These are phyloP conservation scores for Bufotes viridis DNA, from an alignment of 2,797 vertebrate species.

Conservation along the genomic window DNA sequence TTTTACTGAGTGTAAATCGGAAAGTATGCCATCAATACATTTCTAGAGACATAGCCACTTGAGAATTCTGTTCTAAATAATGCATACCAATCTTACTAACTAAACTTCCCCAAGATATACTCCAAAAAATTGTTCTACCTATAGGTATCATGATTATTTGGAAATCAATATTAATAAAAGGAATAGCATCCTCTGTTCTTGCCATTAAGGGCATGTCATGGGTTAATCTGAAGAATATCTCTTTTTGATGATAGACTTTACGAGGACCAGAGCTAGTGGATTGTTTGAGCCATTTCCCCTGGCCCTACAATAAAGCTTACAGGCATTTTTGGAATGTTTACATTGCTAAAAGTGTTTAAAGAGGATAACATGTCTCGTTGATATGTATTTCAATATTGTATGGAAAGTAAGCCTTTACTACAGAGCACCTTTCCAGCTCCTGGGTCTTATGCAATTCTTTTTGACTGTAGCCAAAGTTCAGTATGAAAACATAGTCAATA, in stretches of 20 bases:
- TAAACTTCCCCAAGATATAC: background rate
- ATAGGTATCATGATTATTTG: background rate
- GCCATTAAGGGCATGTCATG: background rate
- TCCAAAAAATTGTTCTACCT: background rate
- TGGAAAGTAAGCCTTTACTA: slow-evolving; percentile 30
- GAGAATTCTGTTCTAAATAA: background rate
- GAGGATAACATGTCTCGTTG: slow-evolving; percentile 54
- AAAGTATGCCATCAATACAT: background rate
- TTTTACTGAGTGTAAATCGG: no score
- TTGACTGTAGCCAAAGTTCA: slow-evolving; percentile 2
- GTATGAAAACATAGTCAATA: slow-evolving; percentile 17
- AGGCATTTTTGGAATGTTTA: slow-evolving; percentile 63
- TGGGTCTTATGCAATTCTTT: slow-evolving; percentile 31
- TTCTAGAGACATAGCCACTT: background rate
- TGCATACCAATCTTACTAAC: background rate
- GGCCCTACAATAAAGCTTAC: slow-evolving; percentile 55
- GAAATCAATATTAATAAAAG: background rate
- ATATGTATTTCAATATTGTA: slow-evolving; percentile 46
- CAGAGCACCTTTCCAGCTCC: slow-evolving; percentile 22
- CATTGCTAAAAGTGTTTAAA: slow-evolving; percentile 60
- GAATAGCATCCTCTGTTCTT: background rate
- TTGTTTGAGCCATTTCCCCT: slow-evolving; percentile 50
- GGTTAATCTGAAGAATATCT: slow-evolving; percentile 18
- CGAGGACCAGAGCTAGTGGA: slow-evolving; percentile 36
- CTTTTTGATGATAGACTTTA: slow-evolving; percentile 31